A percentile compares a stretch with the other conserved stretches of the same genome.
These are phyloP conservation scores for Anas platyrhynchos DNA, from an alignment of 2,113 vertebrate genomes.

Conservation along the genomic window DNA sequence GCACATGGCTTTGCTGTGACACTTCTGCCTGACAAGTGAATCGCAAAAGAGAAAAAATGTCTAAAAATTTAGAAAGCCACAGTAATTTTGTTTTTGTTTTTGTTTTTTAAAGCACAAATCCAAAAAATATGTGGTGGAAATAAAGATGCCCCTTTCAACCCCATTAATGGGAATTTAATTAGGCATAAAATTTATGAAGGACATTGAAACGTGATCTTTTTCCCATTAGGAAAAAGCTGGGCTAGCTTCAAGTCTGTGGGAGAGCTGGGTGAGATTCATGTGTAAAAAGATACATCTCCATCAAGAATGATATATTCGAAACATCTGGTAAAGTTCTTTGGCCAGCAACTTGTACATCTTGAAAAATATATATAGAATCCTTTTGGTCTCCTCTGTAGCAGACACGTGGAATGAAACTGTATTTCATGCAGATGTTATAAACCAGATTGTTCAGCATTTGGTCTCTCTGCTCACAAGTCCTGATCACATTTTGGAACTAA, in stretches of 20 bases:
- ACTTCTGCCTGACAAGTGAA: neutral
- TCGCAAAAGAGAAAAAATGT: neutral
- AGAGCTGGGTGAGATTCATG: neutral
- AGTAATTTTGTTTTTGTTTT: neutral
- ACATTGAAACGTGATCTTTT: neutral
- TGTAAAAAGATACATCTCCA: constrained; percentile 45
- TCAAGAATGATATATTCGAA: constrained; percentile 34
- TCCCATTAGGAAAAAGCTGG: neutral
- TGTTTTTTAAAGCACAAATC: neutral
- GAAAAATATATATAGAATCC: neutral
- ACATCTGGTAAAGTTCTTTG: constrained; percentile 39
- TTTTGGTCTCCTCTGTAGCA: neutral
- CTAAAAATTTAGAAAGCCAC: neutral
- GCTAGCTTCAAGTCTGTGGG: constrained; percentile 5
- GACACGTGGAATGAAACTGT: neutral
- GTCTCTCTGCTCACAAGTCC: neutral
- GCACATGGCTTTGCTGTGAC: neutral
- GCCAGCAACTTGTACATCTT: neutral
- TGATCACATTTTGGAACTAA: neutral
- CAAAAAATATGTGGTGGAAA: neutral
- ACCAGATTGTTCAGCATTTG: neutral
- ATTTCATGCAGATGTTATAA: neutral
- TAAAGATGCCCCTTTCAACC: neutral
- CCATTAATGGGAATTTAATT: neutral
- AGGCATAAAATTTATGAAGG: neutral